Evolutionary conservation across 2,797 vertebrate species (phyloP).

Genomic region (Argyrosomus regius): DNA sequence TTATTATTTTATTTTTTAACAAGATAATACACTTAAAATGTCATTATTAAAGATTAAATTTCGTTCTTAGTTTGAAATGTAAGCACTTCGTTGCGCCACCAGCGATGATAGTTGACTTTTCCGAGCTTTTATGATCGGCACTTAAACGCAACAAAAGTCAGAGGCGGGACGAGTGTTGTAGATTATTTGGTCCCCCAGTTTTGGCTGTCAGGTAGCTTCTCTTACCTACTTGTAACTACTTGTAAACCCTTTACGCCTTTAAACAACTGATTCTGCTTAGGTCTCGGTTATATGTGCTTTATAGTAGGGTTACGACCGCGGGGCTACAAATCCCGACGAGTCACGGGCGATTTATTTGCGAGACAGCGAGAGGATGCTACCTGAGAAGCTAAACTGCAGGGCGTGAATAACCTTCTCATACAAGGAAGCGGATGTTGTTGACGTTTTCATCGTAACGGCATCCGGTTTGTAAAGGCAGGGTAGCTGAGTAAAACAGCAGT

Average conservation of each 20-base stretch:
- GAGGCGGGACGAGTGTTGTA: rapidly evolving
- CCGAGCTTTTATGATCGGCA: background rate
- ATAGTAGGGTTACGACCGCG: rapidly evolving
- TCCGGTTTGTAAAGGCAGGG: constrained; percentile 55
- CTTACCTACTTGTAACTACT: rapidly evolving
- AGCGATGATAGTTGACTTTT: rapidly evolving
- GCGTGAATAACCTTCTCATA: rapidly evolving
- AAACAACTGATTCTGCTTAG: rapidly evolving
- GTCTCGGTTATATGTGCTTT: rapidly evolving
- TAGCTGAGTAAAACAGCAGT: constrained; percentile 19
- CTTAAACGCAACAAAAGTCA: background rate
- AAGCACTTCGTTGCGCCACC: rapidly evolving
- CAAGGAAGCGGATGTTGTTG: constrained; percentile 84
- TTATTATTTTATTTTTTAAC: background rate
- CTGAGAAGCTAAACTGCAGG: background rate
- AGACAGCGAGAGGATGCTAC: rapidly evolving
- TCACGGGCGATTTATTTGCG: rapidly evolving
- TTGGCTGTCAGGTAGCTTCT: constrained; percentile 18
- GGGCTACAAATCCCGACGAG: background rate
- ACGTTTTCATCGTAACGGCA: constrained; percentile 47
- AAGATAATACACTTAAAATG: background rate
- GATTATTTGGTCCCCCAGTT: rapidly evolving
- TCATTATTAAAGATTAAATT: too few relatives aligned
- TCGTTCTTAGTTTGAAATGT: background rate
- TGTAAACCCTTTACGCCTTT: rapidly evolving